These are phyloP conservation scores for Stomatorhinus ivindoensis DNA, from an alignment of 2,113 vertebrate genomes.

Conservation along the genomic window DNA sequence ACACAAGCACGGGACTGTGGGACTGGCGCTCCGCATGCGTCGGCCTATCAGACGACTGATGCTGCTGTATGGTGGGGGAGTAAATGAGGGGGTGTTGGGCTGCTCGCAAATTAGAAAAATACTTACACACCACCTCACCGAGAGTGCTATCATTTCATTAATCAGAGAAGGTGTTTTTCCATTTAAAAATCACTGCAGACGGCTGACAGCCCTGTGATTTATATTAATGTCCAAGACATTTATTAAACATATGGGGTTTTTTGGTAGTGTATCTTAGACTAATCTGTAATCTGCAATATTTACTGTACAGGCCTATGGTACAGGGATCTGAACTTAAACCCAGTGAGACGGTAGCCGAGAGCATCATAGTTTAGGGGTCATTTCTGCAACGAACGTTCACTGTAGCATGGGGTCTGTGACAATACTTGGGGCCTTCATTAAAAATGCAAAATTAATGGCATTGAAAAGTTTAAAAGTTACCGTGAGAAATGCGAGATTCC, in stretches of 20 bases:
- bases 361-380: background rate
- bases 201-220: background rate
- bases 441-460: no score
- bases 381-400: background rate
- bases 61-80: conserved; percentile 9
- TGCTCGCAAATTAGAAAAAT: background rate
- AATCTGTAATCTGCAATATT: no score
- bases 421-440: no score
- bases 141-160: background rate
- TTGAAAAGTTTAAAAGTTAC: no score
- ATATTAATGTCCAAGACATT: background rate
- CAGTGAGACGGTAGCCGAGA: background rate
- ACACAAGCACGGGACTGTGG: background rate
- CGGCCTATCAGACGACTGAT: background rate
- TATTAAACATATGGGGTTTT: background rate
- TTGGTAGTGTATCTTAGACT: no score
- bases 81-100: background rate
- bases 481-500: no score
- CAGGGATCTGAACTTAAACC: background rate
- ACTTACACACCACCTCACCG: background rate
- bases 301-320: background rate
- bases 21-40: background rate
- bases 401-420: background rate
- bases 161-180: background rate
- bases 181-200: background rate